phyloP scores from a whole-genome alignment of 2,797 vertebrate genomes.

The Chelon labrosus region DNA sequence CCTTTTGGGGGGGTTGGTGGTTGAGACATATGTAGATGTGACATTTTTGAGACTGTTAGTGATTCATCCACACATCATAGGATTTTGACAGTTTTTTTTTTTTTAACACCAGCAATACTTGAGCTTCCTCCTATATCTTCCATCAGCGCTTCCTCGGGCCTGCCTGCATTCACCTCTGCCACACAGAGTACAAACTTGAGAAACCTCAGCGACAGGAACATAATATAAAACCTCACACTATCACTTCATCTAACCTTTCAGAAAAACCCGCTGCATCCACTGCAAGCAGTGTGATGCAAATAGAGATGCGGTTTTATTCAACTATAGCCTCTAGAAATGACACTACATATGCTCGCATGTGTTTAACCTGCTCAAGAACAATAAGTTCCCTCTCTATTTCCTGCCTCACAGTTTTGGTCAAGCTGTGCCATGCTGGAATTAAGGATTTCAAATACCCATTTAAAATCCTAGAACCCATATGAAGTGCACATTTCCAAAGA shows the following conservation, averaged over 20 bases:
- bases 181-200: constrained; percentile 18
- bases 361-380: too few species aligned
- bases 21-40: constrained; percentile 39
- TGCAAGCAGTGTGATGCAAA: constrained; percentile 19
- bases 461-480: background rate
- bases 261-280: background rate
- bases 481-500: background rate
- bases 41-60: constrained; percentile 46
- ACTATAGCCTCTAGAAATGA: background rate
- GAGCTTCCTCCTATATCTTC: constrained; percentile 63
- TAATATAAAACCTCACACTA: constrained; percentile 54
- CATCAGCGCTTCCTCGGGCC: constrained; percentile 45
- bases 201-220: constrained; percentile 63
- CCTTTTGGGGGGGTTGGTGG: constrained; percentile 34
- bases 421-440: background rate
- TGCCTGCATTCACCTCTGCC: constrained; percentile 30
- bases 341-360: background rate
- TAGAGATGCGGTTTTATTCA: constrained; percentile 1
- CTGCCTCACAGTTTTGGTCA: background rate
- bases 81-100: constrained; percentile 19
- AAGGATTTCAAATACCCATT: background rate
- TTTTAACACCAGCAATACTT: constrained; percentile 22
- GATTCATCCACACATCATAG: constrained; percentile 74
- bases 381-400: background rate
- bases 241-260: constrained; percentile 66